These are phyloP conservation scores for Ganaspis brasiliensis DNA, from an alignment of 2,888 invertebrate genomes.

Conservation along the genomic window DNA sequence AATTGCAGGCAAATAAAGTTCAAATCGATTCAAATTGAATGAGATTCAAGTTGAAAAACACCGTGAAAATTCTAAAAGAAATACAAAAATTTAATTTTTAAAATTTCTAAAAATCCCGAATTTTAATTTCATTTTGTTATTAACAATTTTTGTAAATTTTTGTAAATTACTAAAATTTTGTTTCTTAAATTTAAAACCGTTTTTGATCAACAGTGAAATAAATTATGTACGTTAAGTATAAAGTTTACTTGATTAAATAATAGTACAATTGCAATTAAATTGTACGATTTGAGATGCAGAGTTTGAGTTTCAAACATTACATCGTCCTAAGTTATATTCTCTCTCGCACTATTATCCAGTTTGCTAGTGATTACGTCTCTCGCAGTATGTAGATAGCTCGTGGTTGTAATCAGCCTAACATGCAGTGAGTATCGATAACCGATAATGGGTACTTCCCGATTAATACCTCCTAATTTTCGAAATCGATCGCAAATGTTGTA, in stretches of 20 bases:
- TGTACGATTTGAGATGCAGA: neutral
- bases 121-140: too few relatives aligned
- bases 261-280: neutral
- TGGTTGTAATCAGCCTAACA: conserved; percentile 41
- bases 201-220: too few relatives aligned
- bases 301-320: neutral
- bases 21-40: too few relatives aligned
- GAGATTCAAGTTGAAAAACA: too few relatives aligned
- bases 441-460: conserved; percentile 35
- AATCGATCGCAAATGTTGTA: conserved; percentile 25
- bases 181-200: too few relatives aligned
- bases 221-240: neutral
- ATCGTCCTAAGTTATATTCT: conserved; percentile 31
- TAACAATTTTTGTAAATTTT: too few relatives aligned
- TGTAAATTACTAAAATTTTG: too few relatives aligned
- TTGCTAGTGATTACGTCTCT: conserved; percentile 35
- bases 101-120: too few relatives aligned
- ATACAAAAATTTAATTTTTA: too few relatives aligned
- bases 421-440: conserved; percentile 43
- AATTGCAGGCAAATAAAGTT: too few relatives aligned
- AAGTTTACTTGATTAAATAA: neutral
- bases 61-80: too few relatives aligned
- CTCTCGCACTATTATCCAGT: conserved; percentile 19
- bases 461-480: conserved; percentile 39
- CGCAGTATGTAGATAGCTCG: conserved; percentile 25